A percentile compares a stretch with the other conserved stretches of the same genome.
Evolutionary conservation across 2,113 vertebrate species (phyloP).

Genomic region (Pygoscelis adeliae): DNA sequence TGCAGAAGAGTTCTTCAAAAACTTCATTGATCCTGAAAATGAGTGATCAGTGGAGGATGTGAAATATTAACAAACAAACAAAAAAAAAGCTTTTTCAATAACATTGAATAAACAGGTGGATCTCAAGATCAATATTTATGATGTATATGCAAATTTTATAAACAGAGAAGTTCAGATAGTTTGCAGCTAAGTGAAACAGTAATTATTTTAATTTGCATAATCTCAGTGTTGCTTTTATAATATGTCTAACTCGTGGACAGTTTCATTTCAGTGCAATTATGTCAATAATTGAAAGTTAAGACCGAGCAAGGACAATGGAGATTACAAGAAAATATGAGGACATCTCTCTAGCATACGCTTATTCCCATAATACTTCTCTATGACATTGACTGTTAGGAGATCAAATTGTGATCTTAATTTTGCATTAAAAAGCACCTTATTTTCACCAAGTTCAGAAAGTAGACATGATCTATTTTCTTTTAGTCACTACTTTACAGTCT

Average conservation of each 20-base stretch:
- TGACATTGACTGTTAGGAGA: background rate
- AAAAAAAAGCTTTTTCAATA: background rate
- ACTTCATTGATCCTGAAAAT: background rate
- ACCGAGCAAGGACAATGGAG: background rate
- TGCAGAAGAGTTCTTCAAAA: background rate
- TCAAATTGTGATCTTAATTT: background rate
- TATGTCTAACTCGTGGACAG: background rate
- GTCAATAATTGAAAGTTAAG: background rate
- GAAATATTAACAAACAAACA: background rate
- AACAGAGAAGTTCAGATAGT: background rate
- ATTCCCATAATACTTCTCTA: background rate
- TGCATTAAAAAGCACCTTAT: background rate
- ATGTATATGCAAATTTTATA: background rate
- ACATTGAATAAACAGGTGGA: background rate
- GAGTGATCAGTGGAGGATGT: background rate
- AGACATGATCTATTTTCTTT: background rate
- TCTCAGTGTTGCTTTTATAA: background rate
- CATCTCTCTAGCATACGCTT: background rate
- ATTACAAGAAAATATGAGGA: background rate
- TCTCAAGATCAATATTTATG: background rate
- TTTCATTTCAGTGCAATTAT: background rate
- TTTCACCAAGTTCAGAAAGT: background rate
- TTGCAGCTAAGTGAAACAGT: background rate
- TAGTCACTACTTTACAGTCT: background rate
- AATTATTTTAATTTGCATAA: background rate